Conservation (phyloP, 1,140 invertebrate genomes). For the Psix sp. region DNA sequence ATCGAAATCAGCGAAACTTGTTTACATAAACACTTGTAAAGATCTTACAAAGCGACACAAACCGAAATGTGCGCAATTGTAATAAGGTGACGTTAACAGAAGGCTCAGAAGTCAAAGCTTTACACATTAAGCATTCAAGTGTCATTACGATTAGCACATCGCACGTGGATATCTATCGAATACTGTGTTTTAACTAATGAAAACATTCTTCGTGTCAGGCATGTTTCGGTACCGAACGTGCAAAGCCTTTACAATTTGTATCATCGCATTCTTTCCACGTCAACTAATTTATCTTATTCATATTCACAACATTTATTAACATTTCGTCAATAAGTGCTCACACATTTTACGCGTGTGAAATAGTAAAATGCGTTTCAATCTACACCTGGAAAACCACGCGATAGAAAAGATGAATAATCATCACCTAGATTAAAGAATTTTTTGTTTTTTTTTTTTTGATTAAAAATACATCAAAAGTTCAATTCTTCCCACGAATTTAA, state of each 20-base stretch:
- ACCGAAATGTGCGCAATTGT: constrained; percentile 37
- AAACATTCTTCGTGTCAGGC: constrained; percentile 34
- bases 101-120: constrained; percentile 9
- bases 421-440: too few relatives aligned
- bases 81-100: constrained; percentile 18
- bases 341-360: too few relatives aligned
- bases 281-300: constrained; percentile 17
- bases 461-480: too few relatives aligned
- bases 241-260: constrained; percentile 14
- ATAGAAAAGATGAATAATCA: too few relatives aligned
- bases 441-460: too few relatives aligned
- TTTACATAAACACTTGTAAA: too few relatives aligned
- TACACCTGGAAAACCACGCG: too few relatives aligned
- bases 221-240: constrained; percentile 40
- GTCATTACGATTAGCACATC: constrained; percentile 48
- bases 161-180: constrained; percentile 53
- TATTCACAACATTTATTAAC: constrained; percentile 22
- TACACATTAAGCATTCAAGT: constrained; percentile 37
- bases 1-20: too few relatives aligned
- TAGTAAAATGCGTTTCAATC: too few relatives aligned
- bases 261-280: constrained; percentile 21
- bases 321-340: constrained; percentile 18
- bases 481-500: too few relatives aligned
- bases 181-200: constrained; percentile 39
- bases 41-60: too few relatives aligned